Conservation (phyloP, 53 echinoderm and acorn worm genomes). For the Pentamera pediparva region DNA sequence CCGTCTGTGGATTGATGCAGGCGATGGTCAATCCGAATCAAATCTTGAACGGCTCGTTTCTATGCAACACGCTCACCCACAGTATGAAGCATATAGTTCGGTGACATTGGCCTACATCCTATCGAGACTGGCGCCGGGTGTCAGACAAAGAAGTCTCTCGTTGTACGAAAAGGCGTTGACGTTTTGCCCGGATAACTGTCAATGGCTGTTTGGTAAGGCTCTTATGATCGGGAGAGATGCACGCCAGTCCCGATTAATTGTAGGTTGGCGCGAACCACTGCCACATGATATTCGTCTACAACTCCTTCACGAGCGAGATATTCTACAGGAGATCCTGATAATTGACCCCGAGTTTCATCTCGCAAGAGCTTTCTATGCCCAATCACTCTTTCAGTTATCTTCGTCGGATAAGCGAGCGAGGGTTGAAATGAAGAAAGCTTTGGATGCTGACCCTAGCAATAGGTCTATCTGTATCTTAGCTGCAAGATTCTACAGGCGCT, state of each 20-base stretch:
- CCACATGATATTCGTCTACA: background rate
- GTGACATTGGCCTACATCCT: conserved; percentile 5
- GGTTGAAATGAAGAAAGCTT: background rate
- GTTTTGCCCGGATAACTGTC: background rate
- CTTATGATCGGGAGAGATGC: conserved; percentile 15
- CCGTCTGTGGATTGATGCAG: background rate
- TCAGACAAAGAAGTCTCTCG: background rate
- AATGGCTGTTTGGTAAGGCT: conserved; percentile 16
- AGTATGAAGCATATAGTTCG: background rate
- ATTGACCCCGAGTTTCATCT: background rate
- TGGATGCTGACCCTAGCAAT: background rate
- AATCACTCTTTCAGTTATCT: too few species aligned
- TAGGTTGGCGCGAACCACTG: background rate
- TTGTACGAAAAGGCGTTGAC: background rate
- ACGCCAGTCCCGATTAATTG: background rate
- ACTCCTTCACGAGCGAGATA: background rate
- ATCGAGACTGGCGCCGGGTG: conserved; percentile 8
- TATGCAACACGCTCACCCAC: background rate
- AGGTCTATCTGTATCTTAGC: background rate
- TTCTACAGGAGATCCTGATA: background rate
- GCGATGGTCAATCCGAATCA: background rate
- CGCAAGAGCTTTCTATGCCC: conserved; percentile 18
- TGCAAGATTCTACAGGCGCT: background rate
- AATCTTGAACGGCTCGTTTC: background rate
- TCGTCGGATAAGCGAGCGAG: background rate